Evolutionary conservation across 2,113 vertebrate genomes (phyloP), one percentile per base, ranked within the genome.

Genomic region (Aspiorhynchus laticeps): DNA sequence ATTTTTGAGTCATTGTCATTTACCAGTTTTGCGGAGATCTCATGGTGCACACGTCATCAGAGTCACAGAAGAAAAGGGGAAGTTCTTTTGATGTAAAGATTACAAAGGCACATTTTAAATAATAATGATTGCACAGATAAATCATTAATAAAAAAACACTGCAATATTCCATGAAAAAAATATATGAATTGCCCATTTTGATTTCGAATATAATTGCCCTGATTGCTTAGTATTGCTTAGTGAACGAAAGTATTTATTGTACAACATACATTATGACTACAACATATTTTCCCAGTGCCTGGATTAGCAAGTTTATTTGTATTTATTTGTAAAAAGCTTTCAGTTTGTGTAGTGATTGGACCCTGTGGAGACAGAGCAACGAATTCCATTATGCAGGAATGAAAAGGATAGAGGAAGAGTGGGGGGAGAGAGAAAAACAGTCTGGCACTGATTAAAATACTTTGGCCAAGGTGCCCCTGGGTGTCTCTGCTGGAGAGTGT

Each of bases 401-500:
- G 21, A 59, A 74, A 61, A 15, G 31, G 5, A 26, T 31, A 28
- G 21, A 46, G 31, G 74, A 61, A 33, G 21, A 51, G 67, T 80
- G 41, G n/a, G 65, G 9, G 33, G 65, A 41, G 63, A 21, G 69
- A 67, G 43, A 53, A 51, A 80, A 61, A 36, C 61, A 79, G 48
- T 90, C 85, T 91, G 88, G 88, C 84, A 83, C 74, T 89, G 84
- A 80, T 89, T 89, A 87, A 88, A 90, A 90, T 89, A 87, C 41
- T 87, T 90, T 83, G 77, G 76, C 53, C 31, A 85, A 59, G 53
- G 69, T 86, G 59, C 46, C 67, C 56, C 36, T 21, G 53, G 75
- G 87, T 76, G 86, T 85, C 36, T 46, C 43, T 65, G 56, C 80
- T 82, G 61, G 84, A 48, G 78, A 43, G n/a, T 65, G 15, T 81